These are phyloP conservation scores for Ptilorrhoa leucosticta DNA, from an alignment of 2,113 vertebrate species.

Conservation along the genomic window DNA sequence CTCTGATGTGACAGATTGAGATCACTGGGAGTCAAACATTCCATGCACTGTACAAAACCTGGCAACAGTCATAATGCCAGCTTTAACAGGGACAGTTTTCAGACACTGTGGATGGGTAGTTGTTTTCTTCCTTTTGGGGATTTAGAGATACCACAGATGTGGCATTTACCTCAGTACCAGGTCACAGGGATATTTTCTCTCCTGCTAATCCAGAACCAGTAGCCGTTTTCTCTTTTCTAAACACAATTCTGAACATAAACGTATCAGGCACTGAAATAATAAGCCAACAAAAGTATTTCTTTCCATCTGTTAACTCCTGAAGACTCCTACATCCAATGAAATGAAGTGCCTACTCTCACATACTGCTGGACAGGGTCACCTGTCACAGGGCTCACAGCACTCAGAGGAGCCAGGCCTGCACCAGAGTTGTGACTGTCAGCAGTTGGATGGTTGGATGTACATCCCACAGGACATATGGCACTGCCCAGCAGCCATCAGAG, in stretches of 20 bases:
- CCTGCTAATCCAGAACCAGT: background rate
- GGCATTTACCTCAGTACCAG: background rate
- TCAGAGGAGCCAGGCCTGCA: background rate
- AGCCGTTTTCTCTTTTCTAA: background rate
- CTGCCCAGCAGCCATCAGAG: background rate
- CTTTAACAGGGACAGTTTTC: background rate
- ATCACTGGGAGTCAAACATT: background rate
- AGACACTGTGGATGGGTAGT: background rate
- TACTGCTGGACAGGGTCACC: background rate
- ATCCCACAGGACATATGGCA: background rate
- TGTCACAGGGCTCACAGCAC: background rate
- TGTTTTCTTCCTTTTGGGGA: background rate
- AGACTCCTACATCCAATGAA: background rate
- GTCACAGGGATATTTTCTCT: background rate
- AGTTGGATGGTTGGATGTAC: background rate
- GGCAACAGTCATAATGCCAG: background rate
- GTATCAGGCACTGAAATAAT: background rate
- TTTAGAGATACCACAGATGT: background rate
- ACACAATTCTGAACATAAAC: background rate
- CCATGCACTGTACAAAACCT: background rate
- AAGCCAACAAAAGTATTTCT: background rate
- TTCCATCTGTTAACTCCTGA: background rate
- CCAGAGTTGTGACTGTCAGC: background rate
- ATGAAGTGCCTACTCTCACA: background rate
- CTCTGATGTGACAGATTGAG: slow-evolving; percentile 35